phyloP scores from a whole-genome alignment of 2,888 invertebrate genomes.

The Leptura quadrifasciata region DNA sequence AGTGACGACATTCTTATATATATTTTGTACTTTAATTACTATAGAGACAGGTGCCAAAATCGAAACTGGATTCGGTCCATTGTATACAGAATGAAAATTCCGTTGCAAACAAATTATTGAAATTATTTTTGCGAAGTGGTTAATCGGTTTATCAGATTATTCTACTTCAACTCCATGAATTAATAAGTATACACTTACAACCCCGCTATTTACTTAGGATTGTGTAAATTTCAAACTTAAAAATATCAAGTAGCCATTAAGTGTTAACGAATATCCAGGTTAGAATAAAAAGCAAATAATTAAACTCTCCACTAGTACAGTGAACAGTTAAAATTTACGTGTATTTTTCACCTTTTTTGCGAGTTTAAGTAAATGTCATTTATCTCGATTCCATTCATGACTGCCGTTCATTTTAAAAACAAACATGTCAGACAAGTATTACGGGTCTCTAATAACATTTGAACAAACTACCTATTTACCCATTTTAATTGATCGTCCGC shows the following conservation, averaged over 20 bases:
- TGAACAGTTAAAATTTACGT: background rate
- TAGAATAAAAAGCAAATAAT: background rate
- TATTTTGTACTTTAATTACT: no score
- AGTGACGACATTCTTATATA: no score
- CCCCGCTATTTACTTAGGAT: background rate
- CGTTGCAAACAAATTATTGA: no score
- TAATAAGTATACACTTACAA: constrained; percentile 1
- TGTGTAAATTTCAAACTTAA: background rate
- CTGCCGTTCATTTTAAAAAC: background rate
- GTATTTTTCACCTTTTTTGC: background rate
- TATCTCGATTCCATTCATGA: background rate
- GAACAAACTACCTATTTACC: constrained; percentile 7
- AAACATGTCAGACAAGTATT: background rate
- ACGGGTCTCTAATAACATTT: constrained; percentile 1
- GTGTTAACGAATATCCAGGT: background rate
- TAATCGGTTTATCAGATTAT: no score
- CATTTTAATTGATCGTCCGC: constrained; percentile 12
- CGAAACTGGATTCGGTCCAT: no score
- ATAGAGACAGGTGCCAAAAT: no score
- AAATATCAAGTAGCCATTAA: background rate
- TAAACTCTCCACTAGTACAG: background rate
- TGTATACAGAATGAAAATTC: no score
- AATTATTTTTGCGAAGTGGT: no score
- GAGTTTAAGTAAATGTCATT: constrained; percentile 7
- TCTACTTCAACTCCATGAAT: background rate